Base-by-base conservation (phyloP, 1,140 invertebrate genomes). In the Leptonema lineaticorne region DNA sequence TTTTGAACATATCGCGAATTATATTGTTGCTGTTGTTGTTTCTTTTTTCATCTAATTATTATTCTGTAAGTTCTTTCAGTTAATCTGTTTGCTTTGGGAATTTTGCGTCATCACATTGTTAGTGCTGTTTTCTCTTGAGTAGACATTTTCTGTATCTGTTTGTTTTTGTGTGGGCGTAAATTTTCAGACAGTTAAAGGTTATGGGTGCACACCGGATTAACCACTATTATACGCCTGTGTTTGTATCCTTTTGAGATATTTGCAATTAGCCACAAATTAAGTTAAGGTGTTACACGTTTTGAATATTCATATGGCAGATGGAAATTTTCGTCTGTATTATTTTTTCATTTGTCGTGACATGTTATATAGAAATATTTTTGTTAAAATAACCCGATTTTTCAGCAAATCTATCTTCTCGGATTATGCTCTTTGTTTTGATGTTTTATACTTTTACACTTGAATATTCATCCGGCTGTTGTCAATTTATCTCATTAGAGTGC, bases 161-260 rank as follows among this genome's bases (percentile, higher is more conserved):
- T 45, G 37, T 45, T 16, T 45, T 45, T 24, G 22, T 24, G 50
- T 53, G 22, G 50, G 50, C 50, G 20, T 11, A 53, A 8, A 4
- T 53, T 24, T 53, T 53, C 50, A 22, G 2, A 9, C 5, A 20
- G n/a, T 20, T 20, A 53, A 53, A 53, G 50, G 50, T 53, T 53
- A 53, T 26, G 50, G 50, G 50, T 53, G 20, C 20, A 48, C 6
- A 20, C 1, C 22, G 22, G 22, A 41, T 41, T 41, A 41, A 41
- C 37, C 37, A 9, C 20, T 24, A 26, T 53, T 24, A 53, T 14
- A 26, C 22, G 5, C 20, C 22, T 9, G 18, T 3, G 11, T 24
- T 4, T 24, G 22, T 53, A 53, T n/a, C 50, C 50, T 53, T 20
- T 53, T 53, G 50, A 53, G 27, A 22, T 24, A 24, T 53, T 53